Percentiles rank a stretch among this genome's conserved stretches.
Evolutionary conservation across 2,797 vertebrate species (phyloP).

Genomic region (Petrocephalus sullivani): DNA sequence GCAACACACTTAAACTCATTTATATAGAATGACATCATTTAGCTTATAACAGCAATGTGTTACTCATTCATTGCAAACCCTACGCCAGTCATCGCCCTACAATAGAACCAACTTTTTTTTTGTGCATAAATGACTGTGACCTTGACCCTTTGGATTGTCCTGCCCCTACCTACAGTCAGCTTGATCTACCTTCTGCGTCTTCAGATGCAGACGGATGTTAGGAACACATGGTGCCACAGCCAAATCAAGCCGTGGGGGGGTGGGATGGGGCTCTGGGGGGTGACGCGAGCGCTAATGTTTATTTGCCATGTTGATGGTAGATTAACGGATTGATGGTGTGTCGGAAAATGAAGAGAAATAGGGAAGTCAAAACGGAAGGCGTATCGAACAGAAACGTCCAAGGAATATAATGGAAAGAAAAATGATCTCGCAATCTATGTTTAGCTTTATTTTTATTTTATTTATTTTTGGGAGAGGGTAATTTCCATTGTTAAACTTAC

Average conservation of each 20-base stretch:
- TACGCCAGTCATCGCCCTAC: not conserved
- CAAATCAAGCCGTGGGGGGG: not conserved
- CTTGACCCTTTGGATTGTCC: not conserved
- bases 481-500: not conserved
- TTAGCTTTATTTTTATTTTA: too few relatives aligned
- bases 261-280: not conserved
- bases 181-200: not conserved
- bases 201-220: not conserved
- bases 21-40: not conserved
- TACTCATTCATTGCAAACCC: not conserved
- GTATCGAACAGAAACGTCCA: not conserved
- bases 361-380: not conserved
- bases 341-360: not conserved
- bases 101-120: not conserved
- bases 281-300: not conserved
- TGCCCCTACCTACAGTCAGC: not conserved
- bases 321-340: not conserved
- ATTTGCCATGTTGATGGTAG: not conserved
- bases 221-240: not conserved
- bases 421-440: not conserved
- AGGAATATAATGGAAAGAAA: not conserved
- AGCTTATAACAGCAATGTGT: not conserved
- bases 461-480: too few relatives aligned
- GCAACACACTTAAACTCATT: not conserved
- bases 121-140: not conserved